These are phyloP conservation scores for Crypturellus undulatus DNA, from an alignment of 2,113 vertebrate species.

Conservation along the genomic window DNA sequence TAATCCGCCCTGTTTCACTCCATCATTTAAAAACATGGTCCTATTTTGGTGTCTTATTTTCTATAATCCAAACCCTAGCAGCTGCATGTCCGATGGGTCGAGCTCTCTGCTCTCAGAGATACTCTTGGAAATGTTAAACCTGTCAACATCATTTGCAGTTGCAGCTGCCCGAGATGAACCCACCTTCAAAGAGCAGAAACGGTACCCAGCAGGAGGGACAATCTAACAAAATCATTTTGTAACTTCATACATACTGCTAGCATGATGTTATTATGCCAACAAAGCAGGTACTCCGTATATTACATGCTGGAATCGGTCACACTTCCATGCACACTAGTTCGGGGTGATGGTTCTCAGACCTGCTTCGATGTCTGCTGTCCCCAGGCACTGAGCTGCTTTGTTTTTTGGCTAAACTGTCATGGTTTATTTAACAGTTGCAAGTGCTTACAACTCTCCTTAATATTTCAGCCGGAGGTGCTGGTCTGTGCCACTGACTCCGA, in stretches of 20 bases:
- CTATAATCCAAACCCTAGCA: background rate
- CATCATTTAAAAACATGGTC: background rate
- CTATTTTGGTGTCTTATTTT: background rate
- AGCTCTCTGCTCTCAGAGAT: background rate
- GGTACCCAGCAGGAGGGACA: background rate
- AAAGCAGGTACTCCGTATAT: fast-evolving
- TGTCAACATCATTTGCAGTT: background rate
- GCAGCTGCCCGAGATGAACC: background rate
- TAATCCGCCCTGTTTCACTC: background rate
- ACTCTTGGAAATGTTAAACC: background rate
- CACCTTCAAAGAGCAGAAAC: background rate
- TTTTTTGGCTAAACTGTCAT: background rate
- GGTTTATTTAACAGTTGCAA: background rate
- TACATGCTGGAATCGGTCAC: background rate
- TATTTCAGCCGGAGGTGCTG: background rate
- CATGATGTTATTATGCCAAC: background rate
- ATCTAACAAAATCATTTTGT: background rate
- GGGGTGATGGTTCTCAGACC: background rate
- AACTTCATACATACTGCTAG: background rate
- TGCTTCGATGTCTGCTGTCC: background rate
- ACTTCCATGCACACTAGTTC: background rate
- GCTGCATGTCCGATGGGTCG: background rate
- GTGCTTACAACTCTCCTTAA: background rate
- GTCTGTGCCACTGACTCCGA: fast-evolving
- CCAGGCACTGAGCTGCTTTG: background rate